These are phyloP conservation scores for Sipha flava DNA, from an alignment of 1,140 invertebrate genomes.

Conservation along the genomic window DNA sequence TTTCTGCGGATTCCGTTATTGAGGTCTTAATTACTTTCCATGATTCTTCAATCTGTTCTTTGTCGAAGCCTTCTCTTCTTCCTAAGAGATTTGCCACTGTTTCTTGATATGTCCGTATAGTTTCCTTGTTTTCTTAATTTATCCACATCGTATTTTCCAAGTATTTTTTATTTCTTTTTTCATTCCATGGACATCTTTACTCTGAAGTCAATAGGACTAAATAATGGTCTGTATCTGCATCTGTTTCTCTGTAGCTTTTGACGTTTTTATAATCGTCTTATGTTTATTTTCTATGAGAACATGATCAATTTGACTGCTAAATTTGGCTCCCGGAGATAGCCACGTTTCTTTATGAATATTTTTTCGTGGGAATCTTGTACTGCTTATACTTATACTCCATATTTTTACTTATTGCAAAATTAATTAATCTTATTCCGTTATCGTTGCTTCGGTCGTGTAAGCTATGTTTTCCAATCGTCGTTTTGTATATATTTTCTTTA, in stretches of 20 bases:
- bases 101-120: background rate
- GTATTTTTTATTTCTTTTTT: background rate
- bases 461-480: too few species aligned
- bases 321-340: conserved; percentile 35
- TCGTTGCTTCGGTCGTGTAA: too few species aligned
- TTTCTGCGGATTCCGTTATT: too few species aligned
- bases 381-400: too few species aligned
- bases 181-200: conserved; percentile 1
- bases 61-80: too few species aligned
- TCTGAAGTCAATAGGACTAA: conserved; percentile 32
- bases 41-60: too few species aligned
- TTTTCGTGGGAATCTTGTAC: conserved; percentile 37
- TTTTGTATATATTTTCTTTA: too few species aligned
- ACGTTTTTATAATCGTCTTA: conserved; percentile 26
- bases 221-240: conserved; percentile 33
- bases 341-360: conserved; percentile 36
- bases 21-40: too few species aligned
- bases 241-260: conserved; percentile 29
- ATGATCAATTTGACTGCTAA: conserved; percentile 36
- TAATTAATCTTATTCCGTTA: too few species aligned
- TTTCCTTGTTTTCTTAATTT: background rate
- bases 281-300: conserved; percentile 32
- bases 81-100: background rate
- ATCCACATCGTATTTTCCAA: background rate
- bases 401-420: too few species aligned